Percentiles rank a stretch among this genome's conserved stretches.
Evolutionary conservation across 2,888 invertebrate genomes (phyloP).

Genomic region (Melipona beecheii): DNA sequence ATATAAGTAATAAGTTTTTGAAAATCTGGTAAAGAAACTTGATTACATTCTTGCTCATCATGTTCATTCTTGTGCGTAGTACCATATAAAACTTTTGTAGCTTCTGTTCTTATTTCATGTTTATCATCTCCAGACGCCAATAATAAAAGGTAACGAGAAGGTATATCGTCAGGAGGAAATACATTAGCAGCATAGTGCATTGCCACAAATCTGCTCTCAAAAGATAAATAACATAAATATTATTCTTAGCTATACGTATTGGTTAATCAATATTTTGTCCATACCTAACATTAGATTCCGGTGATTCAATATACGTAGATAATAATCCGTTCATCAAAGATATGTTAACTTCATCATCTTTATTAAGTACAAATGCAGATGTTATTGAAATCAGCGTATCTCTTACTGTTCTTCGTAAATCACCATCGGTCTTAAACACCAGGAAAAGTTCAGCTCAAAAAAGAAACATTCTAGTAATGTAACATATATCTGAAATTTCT

Average conservation of each 20-base stretch:
- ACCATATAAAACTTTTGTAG: conserved; percentile 90
- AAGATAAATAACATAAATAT: conserved; percentile 16
- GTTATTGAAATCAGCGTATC: conserved; percentile 80
- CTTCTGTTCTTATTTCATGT: conserved; percentile 91
- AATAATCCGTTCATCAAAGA: conserved; percentile 87
- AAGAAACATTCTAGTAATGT: neutral
- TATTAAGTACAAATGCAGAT: conserved; percentile 79
- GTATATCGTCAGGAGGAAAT: conserved; percentile 92
- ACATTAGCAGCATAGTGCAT: conserved; percentile 92
- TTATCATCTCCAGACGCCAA: conserved; percentile 93
- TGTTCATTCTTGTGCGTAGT: conserved; percentile 84
- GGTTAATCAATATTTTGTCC: conserved; percentile 24
- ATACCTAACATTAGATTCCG: conserved; percentile 87
- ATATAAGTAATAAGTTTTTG: conserved; percentile 90
- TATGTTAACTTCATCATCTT: conserved; percentile 81
- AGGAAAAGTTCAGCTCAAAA: conserved; percentile 10
- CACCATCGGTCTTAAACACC: conserved; percentile 76
- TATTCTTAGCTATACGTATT: neutral
- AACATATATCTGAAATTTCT: conserved; percentile 16
- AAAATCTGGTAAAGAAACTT: conserved; percentile 89
- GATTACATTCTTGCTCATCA: conserved; percentile 75
- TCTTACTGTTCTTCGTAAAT: conserved; percentile 77
- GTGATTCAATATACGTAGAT: conserved; percentile 90
- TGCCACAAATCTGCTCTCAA: conserved; percentile 88
- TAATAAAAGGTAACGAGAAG: conserved; percentile 92